Percentiles rank a stretch among this genome's conserved stretches.
phyloP scores from a whole-genome alignment of 2,888 invertebrate species.

The Dyspetes luteomarginatus region DNA sequence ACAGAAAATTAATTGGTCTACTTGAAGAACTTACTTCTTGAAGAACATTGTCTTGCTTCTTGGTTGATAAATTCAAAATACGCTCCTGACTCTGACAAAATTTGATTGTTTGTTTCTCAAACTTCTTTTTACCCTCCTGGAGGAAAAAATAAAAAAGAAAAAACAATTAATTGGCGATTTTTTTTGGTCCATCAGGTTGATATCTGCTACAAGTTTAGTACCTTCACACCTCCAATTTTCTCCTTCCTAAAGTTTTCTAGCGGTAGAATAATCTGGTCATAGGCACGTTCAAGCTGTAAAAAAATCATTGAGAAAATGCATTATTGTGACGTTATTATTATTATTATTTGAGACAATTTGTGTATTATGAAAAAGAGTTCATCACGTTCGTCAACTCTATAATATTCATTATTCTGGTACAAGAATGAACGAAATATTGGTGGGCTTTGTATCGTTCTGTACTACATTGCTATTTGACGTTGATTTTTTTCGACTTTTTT shows the following conservation, averaged over 20 bases:
- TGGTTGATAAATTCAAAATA: conserved; percentile 95
- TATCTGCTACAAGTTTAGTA: conserved; percentile 79
- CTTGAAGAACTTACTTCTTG: conserved; percentile 96
- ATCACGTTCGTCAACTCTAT: neutral
- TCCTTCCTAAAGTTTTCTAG: conserved; percentile 97
- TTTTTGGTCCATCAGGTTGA: neutral
- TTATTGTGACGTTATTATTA: no score
- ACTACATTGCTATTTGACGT: neutral
- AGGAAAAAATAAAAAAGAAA: conserved; percentile 66
- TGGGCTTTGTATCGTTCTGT: neutral
- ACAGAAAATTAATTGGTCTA: no score
- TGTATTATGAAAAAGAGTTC: conserved; percentile 12
- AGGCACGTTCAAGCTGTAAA: conserved; percentile 93
- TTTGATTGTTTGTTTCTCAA: conserved; percentile 98
- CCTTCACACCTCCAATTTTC: conserved; percentile 97
- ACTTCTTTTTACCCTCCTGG: conserved; percentile 97
- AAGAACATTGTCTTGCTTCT: conserved; percentile 94
- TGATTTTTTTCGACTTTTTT: no score
- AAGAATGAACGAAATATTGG: conserved; percentile 2
- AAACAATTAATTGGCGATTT: neutral
- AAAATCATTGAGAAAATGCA: conserved; percentile 80
- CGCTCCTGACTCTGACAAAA: conserved; percentile 98
- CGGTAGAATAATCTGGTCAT: conserved; percentile 96
- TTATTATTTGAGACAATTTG: neutral
- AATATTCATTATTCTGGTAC: neutral